A percentile compares a stretch with the other conserved stretches of the same genome.
These are phyloP conservation scores for Planococcus citri DNA, from an alignment of 1,140 invertebrate species.

Conservation along the genomic window DNA sequence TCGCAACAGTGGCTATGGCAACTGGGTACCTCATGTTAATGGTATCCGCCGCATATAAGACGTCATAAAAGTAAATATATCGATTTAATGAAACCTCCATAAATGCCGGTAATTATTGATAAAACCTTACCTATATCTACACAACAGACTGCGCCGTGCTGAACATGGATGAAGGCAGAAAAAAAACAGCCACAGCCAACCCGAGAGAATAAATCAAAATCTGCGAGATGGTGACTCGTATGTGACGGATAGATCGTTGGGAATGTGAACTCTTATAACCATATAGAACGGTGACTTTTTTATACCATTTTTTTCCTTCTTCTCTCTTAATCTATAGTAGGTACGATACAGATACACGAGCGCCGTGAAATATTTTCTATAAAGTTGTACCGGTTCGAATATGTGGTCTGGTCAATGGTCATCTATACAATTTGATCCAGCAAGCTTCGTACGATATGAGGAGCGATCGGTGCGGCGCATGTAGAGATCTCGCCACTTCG, in stretches of 20 bases:
- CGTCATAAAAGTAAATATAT: conserved; percentile 1
- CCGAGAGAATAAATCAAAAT: background rate
- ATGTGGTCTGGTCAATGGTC: background rate
- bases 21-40: no score
- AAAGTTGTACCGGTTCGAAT: background rate
- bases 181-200: background rate
- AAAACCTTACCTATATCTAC: background rate
- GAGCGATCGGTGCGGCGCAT: no score
- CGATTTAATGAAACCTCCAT: background rate
- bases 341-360: background rate
- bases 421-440: no score
- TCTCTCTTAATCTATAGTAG: no score
- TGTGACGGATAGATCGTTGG: conserved; percentile 1
- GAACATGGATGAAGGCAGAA: background rate
- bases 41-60: no score
- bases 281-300: background rate
- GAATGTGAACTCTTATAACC: conserved; percentile 1
- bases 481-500: no score
- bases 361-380: conserved; percentile 1
- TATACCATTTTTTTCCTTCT: no score
- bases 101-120: conserved; percentile 7
- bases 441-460: no score
- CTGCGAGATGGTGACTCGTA: background rate
- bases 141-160: background rate
- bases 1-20: no score